Percentiles rank a stretch among this genome's conserved stretches.
phyloP scores from a whole-genome alignment of 2,888 invertebrate species.

The Meghimatium bilineatum region DNA sequence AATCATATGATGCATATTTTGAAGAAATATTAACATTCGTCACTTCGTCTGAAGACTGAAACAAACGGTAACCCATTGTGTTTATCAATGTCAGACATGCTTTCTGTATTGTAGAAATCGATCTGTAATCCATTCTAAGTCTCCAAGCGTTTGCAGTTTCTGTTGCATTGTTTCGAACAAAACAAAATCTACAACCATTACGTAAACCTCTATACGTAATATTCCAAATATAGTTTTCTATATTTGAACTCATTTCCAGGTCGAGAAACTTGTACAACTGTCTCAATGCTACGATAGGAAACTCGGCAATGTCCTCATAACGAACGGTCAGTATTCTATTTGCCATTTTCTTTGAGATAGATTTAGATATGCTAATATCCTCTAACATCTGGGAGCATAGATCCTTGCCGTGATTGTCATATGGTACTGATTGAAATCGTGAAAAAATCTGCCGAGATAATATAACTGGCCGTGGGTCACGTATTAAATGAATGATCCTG shows the following conservation, averaged over 20 bases:
- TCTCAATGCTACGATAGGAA: constrained; percentile 33
- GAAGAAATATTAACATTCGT: not conserved
- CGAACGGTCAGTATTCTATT: constrained; percentile 43
- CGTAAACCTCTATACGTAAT: constrained; percentile 34
- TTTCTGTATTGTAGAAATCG: not conserved
- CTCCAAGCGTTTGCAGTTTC: constrained; percentile 43
- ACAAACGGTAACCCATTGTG: not conserved
- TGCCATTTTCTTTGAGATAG: constrained; percentile 9
- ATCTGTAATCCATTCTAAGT: not conserved
- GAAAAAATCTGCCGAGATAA: constrained; percentile 36
- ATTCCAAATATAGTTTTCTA: constrained; percentile 47
- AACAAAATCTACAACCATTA: constrained; percentile 18
- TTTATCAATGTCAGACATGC: not conserved
- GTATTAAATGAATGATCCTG: constrained; percentile 50
- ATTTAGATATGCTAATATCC: constrained; percentile 18
- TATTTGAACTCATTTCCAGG: not conserved
- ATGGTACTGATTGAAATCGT: not conserved
- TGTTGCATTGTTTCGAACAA: constrained; percentile 25
- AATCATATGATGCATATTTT: not conserved
- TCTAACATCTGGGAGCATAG: constrained; percentile 19
- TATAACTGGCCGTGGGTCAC: constrained; percentile 46
- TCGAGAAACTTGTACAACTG: constrained; percentile 43
- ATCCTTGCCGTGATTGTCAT: not conserved
- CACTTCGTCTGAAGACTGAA: not conserved
- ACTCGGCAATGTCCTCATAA: constrained; percentile 49